These are phyloP conservation scores for Alectoris magna DNA, from an alignment of 2,797 vertebrate genomes.

Conservation along the genomic window DNA sequence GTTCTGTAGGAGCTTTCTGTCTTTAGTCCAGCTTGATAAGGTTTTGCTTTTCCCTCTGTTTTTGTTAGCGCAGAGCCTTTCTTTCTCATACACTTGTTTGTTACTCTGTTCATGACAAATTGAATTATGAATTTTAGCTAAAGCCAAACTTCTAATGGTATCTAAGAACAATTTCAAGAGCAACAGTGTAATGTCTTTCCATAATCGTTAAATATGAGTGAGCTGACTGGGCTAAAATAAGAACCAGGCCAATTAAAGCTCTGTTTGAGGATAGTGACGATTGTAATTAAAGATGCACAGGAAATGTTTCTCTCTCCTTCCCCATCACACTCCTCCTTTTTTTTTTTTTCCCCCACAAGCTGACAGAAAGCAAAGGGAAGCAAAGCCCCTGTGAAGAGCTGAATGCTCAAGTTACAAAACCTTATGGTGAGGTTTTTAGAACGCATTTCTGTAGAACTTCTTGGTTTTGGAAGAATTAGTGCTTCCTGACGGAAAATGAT, in stretches of 20 bases:
- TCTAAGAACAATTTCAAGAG: conserved; percentile 49
- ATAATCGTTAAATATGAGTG: conserved; percentile 13
- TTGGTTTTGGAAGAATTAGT: background rate
- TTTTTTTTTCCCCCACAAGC: background rate
- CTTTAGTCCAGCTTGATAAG: background rate
- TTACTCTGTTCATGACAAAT: background rate
- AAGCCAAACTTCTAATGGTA: background rate
- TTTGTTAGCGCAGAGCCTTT: background rate
- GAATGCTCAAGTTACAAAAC: background rate
- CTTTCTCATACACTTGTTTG: background rate
- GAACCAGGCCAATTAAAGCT: conserved; percentile 44
- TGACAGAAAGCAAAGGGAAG: background rate
- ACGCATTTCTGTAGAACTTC: background rate
- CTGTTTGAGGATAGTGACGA: background rate
- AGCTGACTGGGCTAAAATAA: conserved; percentile 43
- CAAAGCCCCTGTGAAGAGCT: background rate
- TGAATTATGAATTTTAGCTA: background rate
- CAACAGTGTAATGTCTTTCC: conserved; percentile 11
- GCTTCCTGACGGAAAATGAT: background rate
- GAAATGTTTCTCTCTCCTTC: background rate
- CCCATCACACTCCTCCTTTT: background rate
- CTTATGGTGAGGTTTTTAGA: background rate
- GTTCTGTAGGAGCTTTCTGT: background rate
- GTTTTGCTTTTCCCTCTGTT: background rate
- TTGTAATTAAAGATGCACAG: conserved; percentile 29